These are phyloP conservation scores for Drosophila willistoni DNA, from an alignment of 1,140 invertebrate genomes.

Conservation along the genomic window DNA sequence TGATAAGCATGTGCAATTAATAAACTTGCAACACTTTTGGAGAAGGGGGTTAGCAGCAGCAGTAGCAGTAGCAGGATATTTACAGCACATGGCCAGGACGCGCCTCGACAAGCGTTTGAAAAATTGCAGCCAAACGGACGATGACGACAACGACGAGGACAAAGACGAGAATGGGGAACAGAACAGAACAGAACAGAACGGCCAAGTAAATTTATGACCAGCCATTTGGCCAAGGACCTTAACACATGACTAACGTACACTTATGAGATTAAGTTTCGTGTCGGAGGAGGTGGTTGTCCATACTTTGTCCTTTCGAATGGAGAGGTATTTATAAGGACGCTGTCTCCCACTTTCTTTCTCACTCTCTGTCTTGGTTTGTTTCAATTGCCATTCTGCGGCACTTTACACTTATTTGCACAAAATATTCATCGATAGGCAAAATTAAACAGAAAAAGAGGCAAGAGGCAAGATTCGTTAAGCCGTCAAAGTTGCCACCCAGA, in stretches of 20 bases:
- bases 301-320: slow-evolving; percentile 40
- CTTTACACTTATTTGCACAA: slow-evolving; percentile 73
- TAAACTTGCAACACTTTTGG: slow-evolving; percentile 59
- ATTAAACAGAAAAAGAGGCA: not conserved
- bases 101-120: slow-evolving; percentile 51
- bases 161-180: not conserved
- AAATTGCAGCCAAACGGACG: slow-evolving; percentile 61
- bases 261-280: slow-evolving; percentile 67
- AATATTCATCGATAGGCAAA: slow-evolving; percentile 61
- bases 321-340: slow-evolving; percentile 28
- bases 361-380: slow-evolving; percentile 38
- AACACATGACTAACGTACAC: slow-evolving; percentile 77
- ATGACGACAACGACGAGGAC: slow-evolving; percentile 56
- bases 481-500: slow-evolving; percentile 70
- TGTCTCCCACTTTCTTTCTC: slow-evolving; percentile 18
- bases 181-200: not conserved
- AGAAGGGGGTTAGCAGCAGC: not conserved
- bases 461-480: slow-evolving; percentile 56
- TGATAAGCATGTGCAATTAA: slow-evolving; percentile 80
- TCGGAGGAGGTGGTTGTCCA: not conserved
- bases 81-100: slow-evolving; percentile 53
- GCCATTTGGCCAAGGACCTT: slow-evolving; percentile 67
- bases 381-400: slow-evolving; percentile 64
- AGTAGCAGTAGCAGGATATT: slow-evolving; percentile 44
- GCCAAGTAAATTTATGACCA: slow-evolving; percentile 66